A percentile compares a stretch with the other conserved stretches of the same genome.
phyloP scores from a whole-genome alignment of 2,797 vertebrate species.

The Phataginus tetradactyla region DNA sequence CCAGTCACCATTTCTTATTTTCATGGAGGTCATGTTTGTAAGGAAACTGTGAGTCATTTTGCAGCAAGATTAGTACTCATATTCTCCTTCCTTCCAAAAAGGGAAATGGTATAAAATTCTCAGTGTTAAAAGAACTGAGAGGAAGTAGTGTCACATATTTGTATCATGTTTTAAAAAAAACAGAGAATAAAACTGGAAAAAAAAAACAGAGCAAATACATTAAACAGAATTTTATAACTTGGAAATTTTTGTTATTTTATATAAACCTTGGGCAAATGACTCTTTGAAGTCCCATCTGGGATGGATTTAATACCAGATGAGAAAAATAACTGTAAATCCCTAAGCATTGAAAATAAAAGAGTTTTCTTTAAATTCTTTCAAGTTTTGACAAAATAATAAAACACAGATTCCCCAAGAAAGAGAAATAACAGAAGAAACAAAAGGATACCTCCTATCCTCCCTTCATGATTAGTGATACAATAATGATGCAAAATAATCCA shows the following conservation, averaged over 20 bases:
- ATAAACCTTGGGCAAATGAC: not conserved
- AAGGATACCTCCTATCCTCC: not conserved
- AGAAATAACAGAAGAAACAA: conserved; percentile 1
- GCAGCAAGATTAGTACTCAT: not conserved
- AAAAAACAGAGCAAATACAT: not conserved
- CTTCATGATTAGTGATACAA: not conserved
- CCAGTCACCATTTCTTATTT: not conserved
- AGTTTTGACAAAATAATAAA: conserved; percentile 44
- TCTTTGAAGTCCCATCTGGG: not conserved
- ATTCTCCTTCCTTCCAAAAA: not conserved
- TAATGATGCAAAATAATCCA: not conserved
- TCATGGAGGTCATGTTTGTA: not conserved
- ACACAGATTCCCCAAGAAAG: not conserved
- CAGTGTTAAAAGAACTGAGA: not conserved
- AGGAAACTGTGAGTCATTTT: not conserved
- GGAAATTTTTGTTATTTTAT: not conserved
- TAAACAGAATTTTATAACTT: not conserved
- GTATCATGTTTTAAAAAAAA: not conserved
- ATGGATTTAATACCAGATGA: conserved; percentile 17
- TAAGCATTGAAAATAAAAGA: not conserved
- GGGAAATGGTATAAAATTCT: not conserved
- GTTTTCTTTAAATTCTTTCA: not conserved
- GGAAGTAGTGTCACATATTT: not conserved
- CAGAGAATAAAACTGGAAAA: not conserved
- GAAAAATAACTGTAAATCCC: conserved; percentile 8